A percentile compares a stretch with the other conserved stretches of the same genome.
Evolutionary conservation across 2,113 vertebrate species (phyloP).

Genomic region (Romanogobio albipinnatus): DNA sequence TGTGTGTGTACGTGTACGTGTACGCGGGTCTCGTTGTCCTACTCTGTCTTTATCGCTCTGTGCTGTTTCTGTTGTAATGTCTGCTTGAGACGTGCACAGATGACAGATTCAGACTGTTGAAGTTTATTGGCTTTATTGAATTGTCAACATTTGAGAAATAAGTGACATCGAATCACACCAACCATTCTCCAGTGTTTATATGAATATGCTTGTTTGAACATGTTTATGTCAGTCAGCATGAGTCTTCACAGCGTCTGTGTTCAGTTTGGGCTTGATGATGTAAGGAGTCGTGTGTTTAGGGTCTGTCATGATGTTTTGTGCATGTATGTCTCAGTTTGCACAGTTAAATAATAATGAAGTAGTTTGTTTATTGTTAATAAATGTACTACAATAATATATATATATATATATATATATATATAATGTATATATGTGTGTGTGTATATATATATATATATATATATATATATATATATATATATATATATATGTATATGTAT

Average conservation of each 20-base stretch:
- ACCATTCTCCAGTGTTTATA: neutral
- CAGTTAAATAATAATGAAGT: neutral
- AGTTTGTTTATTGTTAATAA: neutral
- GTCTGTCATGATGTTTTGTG: neutral
- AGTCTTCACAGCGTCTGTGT: neutral
- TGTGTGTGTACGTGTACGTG: constrained; percentile 43
- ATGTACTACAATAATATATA: neutral
- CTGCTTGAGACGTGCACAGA: neutral
- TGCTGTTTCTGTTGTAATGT: neutral
- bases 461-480: too few relatives aligned
- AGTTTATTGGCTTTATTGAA: neutral
- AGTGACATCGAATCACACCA: neutral
- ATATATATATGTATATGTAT: neutral
- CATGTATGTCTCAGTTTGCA: neutral
- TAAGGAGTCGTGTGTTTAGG: neutral
- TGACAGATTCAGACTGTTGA: neutral
- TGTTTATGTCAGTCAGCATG: constrained; percentile 1
- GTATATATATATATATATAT: too few relatives aligned
- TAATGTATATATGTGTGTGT: neutral
- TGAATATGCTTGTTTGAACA: neutral
- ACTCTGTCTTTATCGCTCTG: neutral
- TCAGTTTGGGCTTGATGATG: neutral
- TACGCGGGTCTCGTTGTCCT: neutral
- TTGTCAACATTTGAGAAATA: neutral
- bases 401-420: too few relatives aligned